phyloP scores from a whole-genome alignment of 2,888 invertebrate genomes.

The Crematogaster levior region DNA sequence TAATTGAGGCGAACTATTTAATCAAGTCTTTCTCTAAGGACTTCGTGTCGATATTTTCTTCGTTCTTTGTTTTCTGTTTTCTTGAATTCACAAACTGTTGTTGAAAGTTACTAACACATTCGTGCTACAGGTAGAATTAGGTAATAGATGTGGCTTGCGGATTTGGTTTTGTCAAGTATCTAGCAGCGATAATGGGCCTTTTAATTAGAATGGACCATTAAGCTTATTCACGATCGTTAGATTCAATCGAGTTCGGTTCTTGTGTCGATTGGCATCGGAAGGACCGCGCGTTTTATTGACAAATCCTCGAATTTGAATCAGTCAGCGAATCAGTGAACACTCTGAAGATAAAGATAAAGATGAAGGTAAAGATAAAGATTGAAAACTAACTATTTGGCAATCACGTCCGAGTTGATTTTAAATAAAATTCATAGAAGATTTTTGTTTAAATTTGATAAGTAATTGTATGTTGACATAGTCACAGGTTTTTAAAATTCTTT shows the following conservation, averaged over 20 bases:
- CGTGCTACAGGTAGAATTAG: constrained; percentile 57
- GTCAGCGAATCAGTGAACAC: constrained; percentile 41
- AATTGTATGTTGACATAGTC: too few species aligned
- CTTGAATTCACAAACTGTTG: not conserved
- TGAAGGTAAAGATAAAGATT: not conserved
- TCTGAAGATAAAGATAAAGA: constrained; percentile 17
- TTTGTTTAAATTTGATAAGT: not conserved
- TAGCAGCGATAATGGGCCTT: constrained; percentile 73
- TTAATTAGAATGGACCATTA: constrained; percentile 76
- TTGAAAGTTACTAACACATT: constrained; percentile 21
- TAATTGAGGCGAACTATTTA: constrained; percentile 28
- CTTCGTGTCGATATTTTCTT: not conserved
- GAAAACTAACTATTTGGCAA: not conserved
- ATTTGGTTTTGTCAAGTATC: constrained; percentile 67
- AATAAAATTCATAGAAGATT: not conserved
- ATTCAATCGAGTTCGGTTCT: constrained; percentile 61
- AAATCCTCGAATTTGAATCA: constrained; percentile 33
- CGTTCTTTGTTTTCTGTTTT: constrained; percentile 4
- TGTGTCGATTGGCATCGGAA: constrained; percentile 45
- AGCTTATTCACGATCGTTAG: constrained; percentile 71
- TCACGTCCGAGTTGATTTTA: not conserved
- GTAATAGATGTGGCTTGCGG: constrained; percentile 63
- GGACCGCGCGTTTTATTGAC: constrained; percentile 54
- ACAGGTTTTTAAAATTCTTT: too few species aligned
- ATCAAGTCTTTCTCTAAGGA: constrained; percentile 27